phyloP scores from a whole-genome alignment of 2,888 invertebrate species.

The Oxyteleia sp. region DNA sequence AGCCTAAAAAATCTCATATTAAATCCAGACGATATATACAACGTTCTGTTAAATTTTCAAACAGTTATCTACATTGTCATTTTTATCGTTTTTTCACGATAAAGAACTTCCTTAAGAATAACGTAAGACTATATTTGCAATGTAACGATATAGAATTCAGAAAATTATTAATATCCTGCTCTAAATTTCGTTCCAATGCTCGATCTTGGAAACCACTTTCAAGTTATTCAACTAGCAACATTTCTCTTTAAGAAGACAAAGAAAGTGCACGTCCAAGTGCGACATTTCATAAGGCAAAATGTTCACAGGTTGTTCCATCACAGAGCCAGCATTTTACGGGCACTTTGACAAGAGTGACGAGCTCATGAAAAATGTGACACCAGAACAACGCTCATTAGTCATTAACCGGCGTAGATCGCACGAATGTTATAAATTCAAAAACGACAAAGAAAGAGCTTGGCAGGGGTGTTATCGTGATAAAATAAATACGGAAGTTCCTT shows the following conservation, averaged over 20 bases:
- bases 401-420: slow-evolving; percentile 13
- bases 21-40: too few species aligned
- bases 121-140: too few species aligned
- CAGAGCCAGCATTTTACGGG: slow-evolving; percentile 59
- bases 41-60: too few species aligned
- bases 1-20: too few species aligned
- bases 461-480: slow-evolving; percentile 1
- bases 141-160: slow-evolving; percentile 8
- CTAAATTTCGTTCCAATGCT: not conserved
- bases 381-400: slow-evolving; percentile 58
- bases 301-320: slow-evolving; percentile 60
- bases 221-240: not conserved
- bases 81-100: too few species aligned
- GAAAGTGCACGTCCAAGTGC: slow-evolving; percentile 26
- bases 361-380: slow-evolving; percentile 54
- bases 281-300: slow-evolving; percentile 50
- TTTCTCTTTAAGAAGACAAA: slow-evolving; percentile 24
- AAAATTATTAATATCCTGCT: slow-evolving; percentile 9
- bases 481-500: slow-evolving; percentile 21
- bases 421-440: slow-evolving; percentile 14
- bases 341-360: slow-evolving; percentile 71
- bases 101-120: too few species aligned
- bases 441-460: slow-evolving; percentile 36
- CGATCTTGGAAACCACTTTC: not conserved
- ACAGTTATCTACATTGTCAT: too few species aligned